Conservation (phyloP, 1,140 invertebrate species). For the Phenacoccus solenopsis region DNA sequence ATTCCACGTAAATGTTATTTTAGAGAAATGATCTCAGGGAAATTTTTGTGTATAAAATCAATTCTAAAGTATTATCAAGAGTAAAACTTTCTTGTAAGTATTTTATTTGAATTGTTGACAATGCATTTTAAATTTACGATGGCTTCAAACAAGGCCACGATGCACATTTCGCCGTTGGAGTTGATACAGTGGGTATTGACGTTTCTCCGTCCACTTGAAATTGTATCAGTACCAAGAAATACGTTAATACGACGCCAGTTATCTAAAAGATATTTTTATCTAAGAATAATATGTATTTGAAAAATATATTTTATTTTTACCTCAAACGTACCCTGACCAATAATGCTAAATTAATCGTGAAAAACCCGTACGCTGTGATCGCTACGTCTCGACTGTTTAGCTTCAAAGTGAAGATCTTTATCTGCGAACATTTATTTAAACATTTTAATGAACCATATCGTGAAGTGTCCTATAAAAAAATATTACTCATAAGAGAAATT, state of each 20-base stretch:
- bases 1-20: neutral
- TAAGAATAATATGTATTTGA: neutral
- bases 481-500: no score
- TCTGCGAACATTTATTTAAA: neutral
- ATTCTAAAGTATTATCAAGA: neutral
- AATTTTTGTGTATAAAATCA: neutral
- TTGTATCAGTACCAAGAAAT: constrained; percentile 18
- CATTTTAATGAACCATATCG: neutral
- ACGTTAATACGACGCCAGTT: constrained; percentile 13
- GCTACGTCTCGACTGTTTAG: neutral
- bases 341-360: constrained; percentile 13
- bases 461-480: no score
- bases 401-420: constrained; percentile 11
- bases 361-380: constrained; percentile 11
- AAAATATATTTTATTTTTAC: neutral
- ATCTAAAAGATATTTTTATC: neutral
- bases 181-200: neutral
- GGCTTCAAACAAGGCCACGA: constrained; percentile 4
- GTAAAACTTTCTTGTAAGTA: no score
- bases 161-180: neutral
- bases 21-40: neutral
- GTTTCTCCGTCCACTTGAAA: constrained; percentile 13
- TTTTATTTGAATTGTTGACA: no score
- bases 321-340: constrained; percentile 7
- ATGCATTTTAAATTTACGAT: no score